A percentile compares a stretch with the other conserved stretches of the same genome.
Evolutionary conservation across 2,888 invertebrate genomes (phyloP).

Genomic region (Therioaphis trifolii): DNA sequence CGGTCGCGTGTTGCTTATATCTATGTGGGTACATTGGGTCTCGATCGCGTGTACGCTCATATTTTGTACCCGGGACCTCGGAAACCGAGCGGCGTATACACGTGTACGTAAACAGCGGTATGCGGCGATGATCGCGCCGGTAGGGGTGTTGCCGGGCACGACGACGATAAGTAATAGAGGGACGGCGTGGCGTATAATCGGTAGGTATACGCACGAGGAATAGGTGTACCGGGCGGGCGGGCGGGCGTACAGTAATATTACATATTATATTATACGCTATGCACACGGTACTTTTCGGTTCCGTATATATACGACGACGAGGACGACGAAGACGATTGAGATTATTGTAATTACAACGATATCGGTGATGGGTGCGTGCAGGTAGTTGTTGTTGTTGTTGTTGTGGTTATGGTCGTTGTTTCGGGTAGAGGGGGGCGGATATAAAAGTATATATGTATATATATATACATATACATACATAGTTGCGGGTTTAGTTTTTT

Average conservation of each 20-base stretch:
- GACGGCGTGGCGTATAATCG: constrained; percentile 46
- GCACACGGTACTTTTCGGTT: constrained; percentile 45
- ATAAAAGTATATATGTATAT: neutral
- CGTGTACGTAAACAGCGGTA: constrained; percentile 13
- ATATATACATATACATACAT: neutral
- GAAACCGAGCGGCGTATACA: neutral
- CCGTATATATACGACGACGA: neutral
- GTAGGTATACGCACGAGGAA: neutral
- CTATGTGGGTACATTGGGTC: neutral
- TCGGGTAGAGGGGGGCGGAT: constrained; percentile 1
- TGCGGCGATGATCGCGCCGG: constrained; percentile 6
- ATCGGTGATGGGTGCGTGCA: constrained; percentile 32
- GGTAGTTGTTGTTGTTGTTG: constrained; percentile 23
- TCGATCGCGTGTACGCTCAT: neutral
- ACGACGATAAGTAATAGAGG: constrained; percentile 61
- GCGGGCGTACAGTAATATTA: constrained; percentile 15
- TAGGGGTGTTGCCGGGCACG: constrained; percentile 57
- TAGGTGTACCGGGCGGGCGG: neutral
- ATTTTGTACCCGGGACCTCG: constrained; percentile 3
- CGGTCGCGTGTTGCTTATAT: neutral
- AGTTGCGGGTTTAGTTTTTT: neutral
- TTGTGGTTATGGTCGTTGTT: neutral
- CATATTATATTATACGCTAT: constrained; percentile 19
- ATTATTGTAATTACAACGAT: constrained; percentile 59
- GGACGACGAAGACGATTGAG: constrained; percentile 33